Base-by-base conservation (phyloP, 2,888 invertebrate species). In the Eudemis profundana region DNA sequence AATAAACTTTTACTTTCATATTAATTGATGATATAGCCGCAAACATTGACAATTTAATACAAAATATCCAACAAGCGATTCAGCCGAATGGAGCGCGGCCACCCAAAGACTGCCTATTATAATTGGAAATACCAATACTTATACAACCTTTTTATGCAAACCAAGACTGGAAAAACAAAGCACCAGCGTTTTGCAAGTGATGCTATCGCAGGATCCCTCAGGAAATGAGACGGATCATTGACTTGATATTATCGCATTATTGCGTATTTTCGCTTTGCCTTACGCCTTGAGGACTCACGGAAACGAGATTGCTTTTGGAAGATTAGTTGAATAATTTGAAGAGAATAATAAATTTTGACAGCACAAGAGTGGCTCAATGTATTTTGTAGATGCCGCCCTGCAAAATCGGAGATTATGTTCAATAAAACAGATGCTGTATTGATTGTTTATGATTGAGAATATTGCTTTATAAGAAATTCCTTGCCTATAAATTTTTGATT, bases 151-250 rank as follows among this genome's bases (percentile, higher is more conserved):
- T 44, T 17, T 17, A 47, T 47, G 40, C 19, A 21, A 40, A 29
- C 14, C 15, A 4, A 42, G 36, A 44, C 15, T 50, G 40, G 19
- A 23, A 49, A 56, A 42, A 56, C 40, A 57, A 60, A 68, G 65
- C 68, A 60, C 54, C 46, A 33, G 53, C 61, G 66, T 68, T 70
- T 70, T 70, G 70, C 68, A 68, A 70, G 68, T 59, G 69, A 68
- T 69, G 67, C 62, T 72, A 72, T 70, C 70, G 46, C 47, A 12
- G 36, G 33, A 62, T 65, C 68, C 65, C 66, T 21, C 60, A 68
- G 73, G 72, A 74, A 72, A 74, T 74, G 70, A 71, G 69, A 56
- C 70, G 70, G 69, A 69, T 74, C 73, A 72, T 74, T 71, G 70
- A 68, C 64, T 51, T 57, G 70, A 71, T 71, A 69, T 70, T 70